phyloP scores from a whole-genome alignment of 2,888 invertebrate species.

The Chymomyza procnemis region DNA sequence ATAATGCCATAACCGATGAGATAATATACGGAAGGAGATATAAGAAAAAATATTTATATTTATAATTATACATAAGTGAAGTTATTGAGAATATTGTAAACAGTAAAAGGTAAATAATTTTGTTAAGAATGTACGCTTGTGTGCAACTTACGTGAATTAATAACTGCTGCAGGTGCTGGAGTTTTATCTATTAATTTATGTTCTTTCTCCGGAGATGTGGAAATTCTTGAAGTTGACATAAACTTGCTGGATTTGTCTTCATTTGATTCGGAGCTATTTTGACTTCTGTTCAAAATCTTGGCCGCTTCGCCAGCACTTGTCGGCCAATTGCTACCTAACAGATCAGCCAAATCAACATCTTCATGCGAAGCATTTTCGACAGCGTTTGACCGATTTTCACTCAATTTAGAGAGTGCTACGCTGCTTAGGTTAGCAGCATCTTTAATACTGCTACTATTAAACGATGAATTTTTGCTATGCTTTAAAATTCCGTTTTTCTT shows the following conservation, averaged over 20 bases:
- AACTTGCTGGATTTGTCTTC: slow-evolving; percentile 18
- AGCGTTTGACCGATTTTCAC: slow-evolving; percentile 70
- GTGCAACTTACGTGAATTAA: background rate
- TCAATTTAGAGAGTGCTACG: slow-evolving; percentile 47
- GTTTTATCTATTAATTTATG: background rate
- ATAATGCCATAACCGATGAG: background rate
- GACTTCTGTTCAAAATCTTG: slow-evolving; percentile 66
- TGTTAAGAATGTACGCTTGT: too few relatives aligned
- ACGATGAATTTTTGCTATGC: slow-evolving; percentile 29
- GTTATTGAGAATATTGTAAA: too few relatives aligned
- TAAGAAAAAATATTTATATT: background rate
- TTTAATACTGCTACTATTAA: slow-evolving; percentile 12
- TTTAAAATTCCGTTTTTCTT: slow-evolving; percentile 59
- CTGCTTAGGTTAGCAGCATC: slow-evolving; percentile 39
- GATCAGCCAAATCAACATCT: slow-evolving; percentile 73
- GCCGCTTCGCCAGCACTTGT: slow-evolving; percentile 74
- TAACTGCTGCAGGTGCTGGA: background rate
- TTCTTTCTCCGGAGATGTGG: background rate
- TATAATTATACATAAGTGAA: background rate
- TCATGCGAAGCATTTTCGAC: slow-evolving; percentile 65
- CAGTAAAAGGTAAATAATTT: too few relatives aligned
- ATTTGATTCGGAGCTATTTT: slow-evolving; percentile 21
- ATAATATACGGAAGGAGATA: background rate
- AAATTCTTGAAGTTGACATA: background rate
- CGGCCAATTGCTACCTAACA: slow-evolving; percentile 77